These are phyloP conservation scores for Drosophila rellima DNA, from an alignment of 2,888 invertebrate genomes.

Conservation along the genomic window DNA sequence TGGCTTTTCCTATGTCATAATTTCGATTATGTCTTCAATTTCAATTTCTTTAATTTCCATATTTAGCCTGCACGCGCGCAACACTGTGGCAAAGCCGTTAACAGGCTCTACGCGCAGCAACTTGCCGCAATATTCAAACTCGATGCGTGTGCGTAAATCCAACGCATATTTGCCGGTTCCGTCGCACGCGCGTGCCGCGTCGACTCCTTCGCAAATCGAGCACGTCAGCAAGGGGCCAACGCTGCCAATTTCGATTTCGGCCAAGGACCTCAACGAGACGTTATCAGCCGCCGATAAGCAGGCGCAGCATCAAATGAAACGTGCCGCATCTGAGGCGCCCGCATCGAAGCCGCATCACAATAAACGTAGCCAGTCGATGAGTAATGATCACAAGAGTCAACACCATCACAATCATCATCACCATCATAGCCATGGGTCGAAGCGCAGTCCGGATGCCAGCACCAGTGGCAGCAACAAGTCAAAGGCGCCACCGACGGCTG, in stretches of 20 bases:
- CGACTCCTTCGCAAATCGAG: conserved; percentile 85
- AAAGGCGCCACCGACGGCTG: conserved; percentile 87
- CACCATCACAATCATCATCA: conserved; percentile 52
- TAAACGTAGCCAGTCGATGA: conserved; percentile 84
- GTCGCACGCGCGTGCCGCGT: conserved; percentile 84
- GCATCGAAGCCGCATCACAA: conserved; percentile 75
- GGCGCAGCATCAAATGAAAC: conserved; percentile 74
- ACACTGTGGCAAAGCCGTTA: conserved; percentile 57
- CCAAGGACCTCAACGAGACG: conserved; percentile 61
- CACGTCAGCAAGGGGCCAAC: conserved; percentile 67
- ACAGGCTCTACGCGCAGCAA: conserved; percentile 55
- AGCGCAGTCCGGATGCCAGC: conserved; percentile 80
- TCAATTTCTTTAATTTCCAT: conserved; percentile 1
- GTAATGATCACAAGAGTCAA: conserved; percentile 59
- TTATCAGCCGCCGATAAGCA: conserved; percentile 44
- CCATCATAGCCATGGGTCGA: conserved; percentile 65
- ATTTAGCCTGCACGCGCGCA: conserved; percentile 59
- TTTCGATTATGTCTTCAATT: background rate
- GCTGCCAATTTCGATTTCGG: conserved; percentile 49
- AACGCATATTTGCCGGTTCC: conserved; percentile 84
- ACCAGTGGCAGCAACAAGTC: conserved; percentile 45
- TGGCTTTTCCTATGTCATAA: background rate
- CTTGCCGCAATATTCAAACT: conserved; percentile 83
- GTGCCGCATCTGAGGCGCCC: conserved; percentile 83
- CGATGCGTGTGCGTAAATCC: conserved; percentile 83